A percentile compares a stretch with the other conserved stretches of the same genome.
phyloP scores from a whole-genome alignment of 2,888 invertebrate species.

The Chrysodeixis includens region DNA sequence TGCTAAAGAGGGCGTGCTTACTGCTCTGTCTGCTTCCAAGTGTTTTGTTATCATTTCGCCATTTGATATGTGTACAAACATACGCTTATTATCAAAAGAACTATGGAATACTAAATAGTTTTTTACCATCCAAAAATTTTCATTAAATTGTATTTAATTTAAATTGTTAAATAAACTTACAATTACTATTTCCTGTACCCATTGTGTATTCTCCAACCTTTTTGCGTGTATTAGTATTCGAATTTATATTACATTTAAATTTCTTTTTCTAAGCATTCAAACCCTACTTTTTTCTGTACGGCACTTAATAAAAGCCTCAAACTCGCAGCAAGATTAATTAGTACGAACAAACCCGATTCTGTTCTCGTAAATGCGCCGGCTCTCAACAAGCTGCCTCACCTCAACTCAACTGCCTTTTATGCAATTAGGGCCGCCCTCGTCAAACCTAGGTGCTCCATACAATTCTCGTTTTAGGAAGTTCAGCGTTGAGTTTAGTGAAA shows the following conservation, averaged over 20 bases:
- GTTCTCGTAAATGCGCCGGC: neutral
- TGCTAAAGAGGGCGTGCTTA: conserved; percentile 5
- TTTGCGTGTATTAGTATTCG: too few species aligned
- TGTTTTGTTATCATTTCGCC: conserved; percentile 2
- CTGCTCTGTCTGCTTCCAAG: neutral
- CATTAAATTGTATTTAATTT: too few species aligned
- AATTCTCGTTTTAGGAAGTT: neutral
- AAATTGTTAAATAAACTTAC: too few species aligned
- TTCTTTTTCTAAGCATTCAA: too few species aligned
- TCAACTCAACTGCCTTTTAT: conserved; percentile 2
- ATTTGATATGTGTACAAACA: neutral
- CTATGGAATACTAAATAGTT: too few species aligned
- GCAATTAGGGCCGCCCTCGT: neutral
- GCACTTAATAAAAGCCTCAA: too few species aligned
- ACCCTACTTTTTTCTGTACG: too few species aligned
- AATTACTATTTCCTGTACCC: too few species aligned
- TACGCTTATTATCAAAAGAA: too few species aligned
- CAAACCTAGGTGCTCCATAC: neutral
- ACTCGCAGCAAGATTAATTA: neutral
- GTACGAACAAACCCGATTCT: neutral
- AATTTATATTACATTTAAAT: too few species aligned
- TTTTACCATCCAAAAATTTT: too few species aligned
- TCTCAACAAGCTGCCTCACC: neutral
- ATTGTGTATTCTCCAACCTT: too few species aligned
- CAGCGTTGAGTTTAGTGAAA: neutral